Evolutionary conservation across 2,113 vertebrate genomes (phyloP).

Genomic region (Odobenus rosmarus): DNA sequence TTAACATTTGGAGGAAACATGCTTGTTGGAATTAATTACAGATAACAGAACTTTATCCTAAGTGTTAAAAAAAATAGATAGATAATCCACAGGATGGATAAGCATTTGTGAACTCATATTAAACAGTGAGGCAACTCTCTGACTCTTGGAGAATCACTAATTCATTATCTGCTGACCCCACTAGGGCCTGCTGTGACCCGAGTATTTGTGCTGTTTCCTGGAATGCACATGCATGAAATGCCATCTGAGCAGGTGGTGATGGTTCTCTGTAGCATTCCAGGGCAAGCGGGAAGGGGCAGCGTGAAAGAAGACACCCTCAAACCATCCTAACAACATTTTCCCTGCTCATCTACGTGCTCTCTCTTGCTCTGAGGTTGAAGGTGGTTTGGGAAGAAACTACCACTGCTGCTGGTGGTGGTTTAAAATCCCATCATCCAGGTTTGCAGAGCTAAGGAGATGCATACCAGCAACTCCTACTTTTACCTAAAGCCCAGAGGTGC

Average conservation of each 20-base stretch:
- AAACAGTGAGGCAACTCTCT: not conserved
- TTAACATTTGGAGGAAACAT: not conserved
- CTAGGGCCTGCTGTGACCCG: not conserved
- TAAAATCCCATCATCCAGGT: not conserved
- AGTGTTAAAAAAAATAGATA: not conserved
- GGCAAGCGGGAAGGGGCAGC: not conserved
- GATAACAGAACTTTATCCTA: not conserved
- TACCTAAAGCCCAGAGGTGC: not conserved
- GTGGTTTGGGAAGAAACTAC: not conserved
- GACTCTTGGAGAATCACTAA: not conserved
- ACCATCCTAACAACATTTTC: not conserved
- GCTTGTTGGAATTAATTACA: not conserved
- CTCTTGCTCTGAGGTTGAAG: not conserved
- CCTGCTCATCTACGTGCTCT: not conserved
- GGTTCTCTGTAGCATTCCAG: not conserved
- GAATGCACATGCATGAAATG: not conserved
- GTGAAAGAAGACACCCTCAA: not conserved
- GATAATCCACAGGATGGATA: not conserved
- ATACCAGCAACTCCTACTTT: not conserved
- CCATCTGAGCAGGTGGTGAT: conserved; percentile 38
- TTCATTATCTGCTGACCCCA: not conserved
- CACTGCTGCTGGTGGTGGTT: not conserved
- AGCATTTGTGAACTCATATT: not conserved
- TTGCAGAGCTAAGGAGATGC: fast-evolving
- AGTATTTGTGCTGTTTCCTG: not conserved